A percentile compares a stretch with the other conserved stretches of the same genome.
Conservation (phyloP, 2,888 invertebrate genomes). For the Lordiphosa andalusiaca region DNA sequence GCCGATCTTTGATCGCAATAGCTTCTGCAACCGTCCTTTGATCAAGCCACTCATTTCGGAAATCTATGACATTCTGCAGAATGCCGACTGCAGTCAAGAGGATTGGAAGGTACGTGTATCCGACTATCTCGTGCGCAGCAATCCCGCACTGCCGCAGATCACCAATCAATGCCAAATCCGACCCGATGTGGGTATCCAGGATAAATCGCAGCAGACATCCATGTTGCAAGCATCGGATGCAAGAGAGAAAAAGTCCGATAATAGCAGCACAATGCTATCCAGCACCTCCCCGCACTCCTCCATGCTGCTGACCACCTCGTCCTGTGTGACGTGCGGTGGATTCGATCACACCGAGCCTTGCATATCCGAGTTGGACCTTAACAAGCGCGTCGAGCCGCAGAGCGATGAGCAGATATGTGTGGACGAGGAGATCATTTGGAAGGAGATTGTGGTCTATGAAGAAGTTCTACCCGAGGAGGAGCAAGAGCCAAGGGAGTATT, state of each 20-base stretch:
- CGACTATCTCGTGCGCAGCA: constrained; percentile 58
- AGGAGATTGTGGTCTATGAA: constrained; percentile 53
- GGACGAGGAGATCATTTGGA: constrained; percentile 60
- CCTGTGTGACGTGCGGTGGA: constrained; percentile 57
- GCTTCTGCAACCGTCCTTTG: constrained; percentile 58
- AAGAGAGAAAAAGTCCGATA: constrained; percentile 27
- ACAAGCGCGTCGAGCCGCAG: constrained; percentile 49
- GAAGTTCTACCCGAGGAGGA: constrained; percentile 46
- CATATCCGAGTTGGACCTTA: constrained; percentile 49
- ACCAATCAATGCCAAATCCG: constrained; percentile 57
- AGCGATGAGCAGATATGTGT: constrained; percentile 45
- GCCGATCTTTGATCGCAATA: constrained; percentile 74
- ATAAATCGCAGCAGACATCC: constrained; percentile 59
- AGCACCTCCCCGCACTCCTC: constrained; percentile 59
- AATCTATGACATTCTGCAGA: constrained; percentile 59
- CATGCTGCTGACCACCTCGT: constrained; percentile 59
- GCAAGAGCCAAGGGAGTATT: constrained; percentile 15
- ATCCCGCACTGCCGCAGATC: constrained; percentile 56
- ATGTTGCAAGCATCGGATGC: constrained; percentile 35
- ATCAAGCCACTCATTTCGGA: constrained; percentile 52
- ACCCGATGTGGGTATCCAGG: constrained; percentile 40
- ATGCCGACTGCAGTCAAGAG: constrained; percentile 45
- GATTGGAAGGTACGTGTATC: constrained; percentile 66
- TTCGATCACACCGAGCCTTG: constrained; percentile 52
- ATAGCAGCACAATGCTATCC: constrained; percentile 26